phyloP scores from a whole-genome alignment of 2,888 invertebrate species.

The Megaustenia siamemsis region DNA sequence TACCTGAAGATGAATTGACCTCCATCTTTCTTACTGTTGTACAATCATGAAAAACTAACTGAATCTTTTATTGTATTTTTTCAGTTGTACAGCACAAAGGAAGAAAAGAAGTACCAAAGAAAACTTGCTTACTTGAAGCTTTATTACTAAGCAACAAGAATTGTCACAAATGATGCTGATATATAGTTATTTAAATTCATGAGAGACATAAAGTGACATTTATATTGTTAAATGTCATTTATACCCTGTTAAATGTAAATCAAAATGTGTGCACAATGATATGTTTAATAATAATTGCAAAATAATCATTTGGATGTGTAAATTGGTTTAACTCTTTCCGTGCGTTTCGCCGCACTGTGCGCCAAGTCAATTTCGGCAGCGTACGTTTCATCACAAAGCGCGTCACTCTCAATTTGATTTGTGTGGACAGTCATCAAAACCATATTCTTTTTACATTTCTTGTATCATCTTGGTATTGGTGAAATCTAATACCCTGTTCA shows the following conservation, averaged over 20 bases:
- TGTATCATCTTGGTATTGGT: too few species aligned
- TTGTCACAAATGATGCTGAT: not conserved
- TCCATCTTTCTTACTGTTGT: not conserved
- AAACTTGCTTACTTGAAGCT: slow-evolving; percentile 79
- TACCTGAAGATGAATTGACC: not conserved
- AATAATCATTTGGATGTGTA: not conserved
- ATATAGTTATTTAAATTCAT: not conserved
- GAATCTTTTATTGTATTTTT: slow-evolving; percentile 58
- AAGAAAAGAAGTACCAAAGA: slow-evolving; percentile 78
- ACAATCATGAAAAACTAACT: not conserved
- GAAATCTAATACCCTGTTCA: too few species aligned
- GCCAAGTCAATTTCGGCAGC: too few species aligned
- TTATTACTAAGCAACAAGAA: slow-evolving; percentile 65
- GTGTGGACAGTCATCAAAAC: too few species aligned
- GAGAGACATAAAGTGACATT: not conserved
- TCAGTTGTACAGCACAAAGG: slow-evolving; percentile 79
- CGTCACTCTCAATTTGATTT: too few species aligned
- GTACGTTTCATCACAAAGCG: too few species aligned
- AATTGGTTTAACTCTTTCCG: not conserved
- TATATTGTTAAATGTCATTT: too few species aligned
- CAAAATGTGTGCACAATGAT: not conserved
- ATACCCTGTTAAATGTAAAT: not conserved
- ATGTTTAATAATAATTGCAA: not conserved
- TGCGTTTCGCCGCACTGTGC: too few species aligned
- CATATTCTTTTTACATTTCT: too few species aligned